Evolutionary conservation across 2,888 invertebrate species (phyloP).

Genomic region (Pristionchus arcanus): DNA sequence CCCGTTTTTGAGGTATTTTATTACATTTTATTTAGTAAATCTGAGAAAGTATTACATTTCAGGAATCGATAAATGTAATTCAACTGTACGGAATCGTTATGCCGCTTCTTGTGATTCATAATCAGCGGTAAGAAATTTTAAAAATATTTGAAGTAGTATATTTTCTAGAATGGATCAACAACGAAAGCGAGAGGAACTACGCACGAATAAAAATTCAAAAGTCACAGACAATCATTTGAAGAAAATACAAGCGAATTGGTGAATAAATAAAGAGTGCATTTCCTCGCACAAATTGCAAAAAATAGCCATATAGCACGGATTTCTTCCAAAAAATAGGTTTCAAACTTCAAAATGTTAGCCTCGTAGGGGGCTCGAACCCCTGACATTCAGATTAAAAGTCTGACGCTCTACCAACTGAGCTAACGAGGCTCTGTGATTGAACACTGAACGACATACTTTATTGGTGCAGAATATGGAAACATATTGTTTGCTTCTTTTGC

Average conservation of each 20-base stretch:
- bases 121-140: not conserved
- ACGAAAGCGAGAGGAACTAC: not conserved
- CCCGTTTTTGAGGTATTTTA: not conserved
- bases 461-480: too few relatives aligned
- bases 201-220: not conserved
- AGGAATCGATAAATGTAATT: conserved; percentile 4
- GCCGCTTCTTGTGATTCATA: not conserved
- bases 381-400: too few relatives aligned
- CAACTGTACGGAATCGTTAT: conserved; percentile 14
- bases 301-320: too few relatives aligned
- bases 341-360: not conserved
- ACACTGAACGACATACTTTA: too few relatives aligned
- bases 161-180: not conserved
- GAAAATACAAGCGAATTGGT: conserved; percentile 13
- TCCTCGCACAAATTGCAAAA: not conserved
- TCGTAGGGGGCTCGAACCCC: too few relatives aligned
- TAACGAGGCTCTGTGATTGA: not conserved
- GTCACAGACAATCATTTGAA: not conserved
- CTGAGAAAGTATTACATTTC: too few relatives aligned
- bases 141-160: not conserved
- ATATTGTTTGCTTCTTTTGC: too few relatives aligned
- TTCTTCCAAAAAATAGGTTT: too few relatives aligned
- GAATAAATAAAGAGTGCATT: not conserved
- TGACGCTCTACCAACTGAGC: conserved; percentile 33
- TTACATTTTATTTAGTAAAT: not conserved